These are phyloP conservation scores for Sebastolobus altivelis DNA, from an alignment of 2,797 vertebrate genomes.

Conservation along the genomic window DNA sequence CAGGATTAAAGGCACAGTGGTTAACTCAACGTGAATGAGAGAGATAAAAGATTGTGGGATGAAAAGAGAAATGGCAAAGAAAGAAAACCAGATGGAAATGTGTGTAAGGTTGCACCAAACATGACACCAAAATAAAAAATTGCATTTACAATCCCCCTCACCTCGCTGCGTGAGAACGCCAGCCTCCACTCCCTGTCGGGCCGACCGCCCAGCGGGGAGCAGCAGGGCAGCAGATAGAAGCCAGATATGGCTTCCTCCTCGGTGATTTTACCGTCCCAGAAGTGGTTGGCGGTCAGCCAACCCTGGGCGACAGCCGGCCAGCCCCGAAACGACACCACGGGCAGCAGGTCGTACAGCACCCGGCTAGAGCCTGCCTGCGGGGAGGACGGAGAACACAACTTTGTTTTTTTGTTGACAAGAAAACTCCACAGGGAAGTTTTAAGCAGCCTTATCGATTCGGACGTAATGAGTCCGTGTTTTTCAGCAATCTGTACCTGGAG, in stretches of 20 bases:
- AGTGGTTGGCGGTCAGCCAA: slow-evolving; percentile 90
- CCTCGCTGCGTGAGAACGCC: slow-evolving; percentile 91
- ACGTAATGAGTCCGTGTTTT: neutral
- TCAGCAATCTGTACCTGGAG: slow-evolving; percentile 75
- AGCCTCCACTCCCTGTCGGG: slow-evolving; percentile 89
- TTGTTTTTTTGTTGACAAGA: neutral
- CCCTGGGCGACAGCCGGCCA: slow-evolving; percentile 90
- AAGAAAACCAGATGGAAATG: neutral
- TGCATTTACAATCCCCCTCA: slow-evolving; percentile 9
- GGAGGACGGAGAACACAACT: neutral
- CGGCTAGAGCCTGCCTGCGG: slow-evolving; percentile 84
- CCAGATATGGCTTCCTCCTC: slow-evolving; percentile 88
- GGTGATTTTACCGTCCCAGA: slow-evolving; percentile 91
- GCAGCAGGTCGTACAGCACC: slow-evolving; percentile 91
- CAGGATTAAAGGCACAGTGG: neutral
- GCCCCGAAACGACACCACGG: slow-evolving; percentile 90
- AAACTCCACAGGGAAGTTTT: neutral
- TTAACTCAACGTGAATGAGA: neutral
- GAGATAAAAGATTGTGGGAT: neutral
- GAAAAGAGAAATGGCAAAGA: neutral
- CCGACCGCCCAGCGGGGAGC: slow-evolving; percentile 80
- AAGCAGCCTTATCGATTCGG: slow-evolving; percentile 10
- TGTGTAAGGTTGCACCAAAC: neutral
- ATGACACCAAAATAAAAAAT: neutral
- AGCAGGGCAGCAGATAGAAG: slow-evolving; percentile 91